Evolutionary conservation across 2,797 vertebrate genomes (phyloP), one percentile per base, ranked within the genome.

Genomic region (Sebastes glaucus): DNA sequence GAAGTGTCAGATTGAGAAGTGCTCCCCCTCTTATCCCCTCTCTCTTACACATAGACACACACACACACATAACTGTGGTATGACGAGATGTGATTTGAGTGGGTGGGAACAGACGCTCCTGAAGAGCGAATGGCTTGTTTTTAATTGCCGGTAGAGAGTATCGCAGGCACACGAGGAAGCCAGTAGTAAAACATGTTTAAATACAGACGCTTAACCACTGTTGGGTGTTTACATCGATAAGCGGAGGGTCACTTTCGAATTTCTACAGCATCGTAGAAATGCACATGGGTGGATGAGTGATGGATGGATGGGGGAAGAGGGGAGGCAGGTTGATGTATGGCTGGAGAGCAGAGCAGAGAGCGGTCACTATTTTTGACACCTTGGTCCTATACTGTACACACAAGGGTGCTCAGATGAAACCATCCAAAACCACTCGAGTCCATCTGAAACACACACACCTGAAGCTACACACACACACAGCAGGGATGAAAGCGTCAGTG

Each of bases 61-160:
- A 55, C 63, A 55, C 74, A 81, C 11, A 55, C 77, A 49, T 42
- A 66, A 52, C 38, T 23, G 11, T 22, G 67, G 62, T 2, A 11
- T 35, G 88, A 89, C 56, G 83, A 87, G 79, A 84, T 84, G 62
- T 57, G 66, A 92, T 93, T 85, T 65, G 80, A 90, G 84, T 91
- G 81, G 88, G 89, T 62, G 86, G 82, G 52, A 78, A 82, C 68
- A 80, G 81, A 85, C 72, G 77, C 70, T 84, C 28, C 63, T 63
- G 91, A 94, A 94, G 93, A 96, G 91, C 88, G 94, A 96, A 95
- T 95, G 95, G 90, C 92, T 89, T 89, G 94, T 92, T 95, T 96
- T 96, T 97, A 97, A 97, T 97, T 97, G 96, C 95, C 95, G 96
- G 95, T 93, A 94, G 94, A 92, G 82, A 96, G 94, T 94, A 95